Conservation (phyloP, 2,113 vertebrate genomes). For the Archilochus colubris region DNA sequence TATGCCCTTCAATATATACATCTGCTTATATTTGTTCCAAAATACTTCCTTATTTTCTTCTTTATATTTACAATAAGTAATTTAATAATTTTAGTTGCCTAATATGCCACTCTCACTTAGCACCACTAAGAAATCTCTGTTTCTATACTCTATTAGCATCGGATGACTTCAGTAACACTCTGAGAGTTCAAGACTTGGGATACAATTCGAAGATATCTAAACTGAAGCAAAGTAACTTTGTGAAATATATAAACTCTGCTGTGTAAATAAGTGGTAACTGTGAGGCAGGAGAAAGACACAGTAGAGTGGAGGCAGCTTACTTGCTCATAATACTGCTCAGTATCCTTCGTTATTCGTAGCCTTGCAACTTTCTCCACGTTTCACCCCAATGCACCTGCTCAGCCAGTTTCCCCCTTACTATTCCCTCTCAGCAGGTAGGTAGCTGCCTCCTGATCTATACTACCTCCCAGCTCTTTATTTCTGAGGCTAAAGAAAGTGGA, state of each 20-base stretch:
- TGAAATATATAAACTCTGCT: neutral
- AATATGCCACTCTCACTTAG: neutral
- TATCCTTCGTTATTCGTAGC: neutral
- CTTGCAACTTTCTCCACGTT: neutral
- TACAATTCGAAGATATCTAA: neutral
- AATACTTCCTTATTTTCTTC: neutral
- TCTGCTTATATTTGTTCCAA: neutral
- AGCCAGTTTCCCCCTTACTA: neutral
- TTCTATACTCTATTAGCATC: neutral
- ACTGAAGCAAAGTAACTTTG: neutral
- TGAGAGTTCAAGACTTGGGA: neutral
- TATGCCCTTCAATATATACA: neutral
- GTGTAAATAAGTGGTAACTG: neutral
- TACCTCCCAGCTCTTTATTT: neutral
- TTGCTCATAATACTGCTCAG: neutral
- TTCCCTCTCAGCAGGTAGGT: neutral
- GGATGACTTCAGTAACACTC: neutral
- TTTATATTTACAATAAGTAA: neutral
- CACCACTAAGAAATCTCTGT: neutral
- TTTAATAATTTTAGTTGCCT: neutral
- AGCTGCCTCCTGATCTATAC: neutral
- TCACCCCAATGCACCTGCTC: neutral
- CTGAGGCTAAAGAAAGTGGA: neutral
- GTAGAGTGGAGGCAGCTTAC: neutral
- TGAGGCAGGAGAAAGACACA: neutral